Conservation (phyloP, 2,888 invertebrate species). For the Rhagophthalmus giganteus region DNA sequence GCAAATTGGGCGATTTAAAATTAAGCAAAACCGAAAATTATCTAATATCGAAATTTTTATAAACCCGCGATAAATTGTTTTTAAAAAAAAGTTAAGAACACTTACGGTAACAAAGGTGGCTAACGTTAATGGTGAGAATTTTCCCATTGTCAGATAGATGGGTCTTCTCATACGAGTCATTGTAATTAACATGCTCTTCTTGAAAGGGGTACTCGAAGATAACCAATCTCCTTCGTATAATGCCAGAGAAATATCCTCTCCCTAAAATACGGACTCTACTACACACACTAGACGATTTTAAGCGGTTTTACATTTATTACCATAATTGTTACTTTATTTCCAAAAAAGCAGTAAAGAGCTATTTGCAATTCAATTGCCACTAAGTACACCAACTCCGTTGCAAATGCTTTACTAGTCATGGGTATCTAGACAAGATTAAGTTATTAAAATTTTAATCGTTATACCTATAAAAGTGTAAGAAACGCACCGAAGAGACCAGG, state of each 20-base stretch:
- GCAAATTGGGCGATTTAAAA: no score
- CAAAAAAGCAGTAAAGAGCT: constrained; percentile 39
- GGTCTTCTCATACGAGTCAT: constrained; percentile 40
- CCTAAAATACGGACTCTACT: no score
- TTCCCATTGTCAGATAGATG: constrained; percentile 41
- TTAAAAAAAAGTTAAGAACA: no score
- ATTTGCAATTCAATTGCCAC: constrained; percentile 38
- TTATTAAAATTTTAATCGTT: neutral
- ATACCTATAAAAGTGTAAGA: neutral
- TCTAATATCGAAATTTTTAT: no score
- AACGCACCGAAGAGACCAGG: constrained; percentile 38
- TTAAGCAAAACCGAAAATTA: no score
- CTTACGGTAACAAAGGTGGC: constrained; percentile 40
- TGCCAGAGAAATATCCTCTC: constrained; percentile 28
- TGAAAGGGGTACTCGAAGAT: constrained; percentile 34
- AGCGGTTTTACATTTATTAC: constrained; percentile 29
- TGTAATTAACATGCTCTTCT: constrained; percentile 40
- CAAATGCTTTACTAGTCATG: constrained; percentile 27
- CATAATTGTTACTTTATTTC: constrained; percentile 37
- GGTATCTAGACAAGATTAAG: constrained; percentile 17
- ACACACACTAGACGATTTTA: no score
- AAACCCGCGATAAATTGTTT: no score
- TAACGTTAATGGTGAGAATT: constrained; percentile 41
- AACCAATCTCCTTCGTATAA: constrained; percentile 40
- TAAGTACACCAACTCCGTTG: constrained; percentile 32